Base-by-base conservation (phyloP, 2,888 invertebrate species). In the Apamea monoglypha region DNA sequence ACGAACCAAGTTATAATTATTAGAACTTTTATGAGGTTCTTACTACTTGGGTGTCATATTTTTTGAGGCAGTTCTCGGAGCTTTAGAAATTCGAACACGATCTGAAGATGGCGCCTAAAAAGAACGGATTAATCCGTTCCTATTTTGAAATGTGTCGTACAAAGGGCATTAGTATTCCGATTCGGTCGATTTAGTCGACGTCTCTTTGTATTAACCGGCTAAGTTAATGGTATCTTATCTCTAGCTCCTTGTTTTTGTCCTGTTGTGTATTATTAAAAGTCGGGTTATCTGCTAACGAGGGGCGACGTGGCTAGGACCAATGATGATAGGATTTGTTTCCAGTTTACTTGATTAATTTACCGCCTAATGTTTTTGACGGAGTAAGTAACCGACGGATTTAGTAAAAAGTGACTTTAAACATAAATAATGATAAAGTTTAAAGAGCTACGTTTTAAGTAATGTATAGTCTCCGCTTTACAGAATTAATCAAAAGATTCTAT, bases 211-310 rank as follows among this genome's bases (percentile, higher is more conserved):
- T 96, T 96, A 95, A 94, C 93, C 92, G 90, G 91, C 92, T 89
- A 94, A 95, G 94, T 96, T 96, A 96, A 96, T 95, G 95, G 91
- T 91, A 29, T 82, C 91, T 95, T 96, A 96, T 96, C 96, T 92
- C 59, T 76, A 84, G 91, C 92, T 93, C 81, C 92, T 94, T 92
- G 92, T 92, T 93, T 92, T 94, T 94, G 93, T 95, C 94, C 93
- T 92, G 92, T 93, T 92, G 92, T 93, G 89, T 91, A 92, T 94
- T 94, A 94, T 94, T 95, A 94, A 95, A 95, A 94, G 93, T 91
- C 87, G 90, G 90, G 87, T 92, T 94, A 95, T 94, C 94, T 86
- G 74, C 87, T 94, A 94, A 95, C 93, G 93, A 94, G 92, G 89
- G 90, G 85, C 88, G 92, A 93, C 92, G 91, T 88, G 86, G 88